Base-by-base conservation (phyloP, 2,797 vertebrate genomes). In the Anomalospiza imberbis region DNA sequence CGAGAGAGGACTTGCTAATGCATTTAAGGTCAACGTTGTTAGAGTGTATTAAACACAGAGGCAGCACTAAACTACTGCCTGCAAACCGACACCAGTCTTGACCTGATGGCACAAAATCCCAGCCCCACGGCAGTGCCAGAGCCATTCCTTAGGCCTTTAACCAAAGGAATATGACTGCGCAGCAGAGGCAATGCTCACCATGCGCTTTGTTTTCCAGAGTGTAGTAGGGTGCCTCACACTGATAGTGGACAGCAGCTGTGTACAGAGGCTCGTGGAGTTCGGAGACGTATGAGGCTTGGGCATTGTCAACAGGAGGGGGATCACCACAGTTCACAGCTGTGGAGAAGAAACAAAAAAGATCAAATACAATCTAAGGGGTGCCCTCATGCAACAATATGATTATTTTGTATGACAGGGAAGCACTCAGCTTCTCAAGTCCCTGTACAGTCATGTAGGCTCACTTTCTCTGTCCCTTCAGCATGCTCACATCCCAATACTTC, bases 311-410 rank as follows among this genome's bases (percentile, higher is more conserved):
- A 66, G 96, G 15, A 1, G 89, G 40, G 14, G 98, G 98, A 12
- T 31, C 3, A 10, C 98, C 98, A 50, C 99, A 99, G 67, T 99
- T 95, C 83, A 99, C 98, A 94, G 96, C 99, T 99, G 71, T 17
- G 80, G 60, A 68, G 83, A 48, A 51, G 73, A 92, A 65, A 45
- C 9, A 32, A 40, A 73, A 85, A 15, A 2, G 4, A 53, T 42
- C 34, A 63, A 34, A 18, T 18, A 32, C 9, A 32, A 29, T 66
- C 38, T 66, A 77, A 68, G 31, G 26, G 26, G 12, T 38, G 74
- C 13, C 31, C 42, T 68, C 44, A 75, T 8, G 24, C 40, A 84
- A 25, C 24, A 36, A 3, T 14, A 21, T 10, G 29, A 16, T 78
- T 67, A 42, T 67, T 70, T 28, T 34, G 12, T 78, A 24, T 28